A percentile compares a stretch with the other conserved stretches of the same genome.
Evolutionary conservation across 2,113 vertebrate species (phyloP).

Genomic region (Leptosomus discolor): DNA sequence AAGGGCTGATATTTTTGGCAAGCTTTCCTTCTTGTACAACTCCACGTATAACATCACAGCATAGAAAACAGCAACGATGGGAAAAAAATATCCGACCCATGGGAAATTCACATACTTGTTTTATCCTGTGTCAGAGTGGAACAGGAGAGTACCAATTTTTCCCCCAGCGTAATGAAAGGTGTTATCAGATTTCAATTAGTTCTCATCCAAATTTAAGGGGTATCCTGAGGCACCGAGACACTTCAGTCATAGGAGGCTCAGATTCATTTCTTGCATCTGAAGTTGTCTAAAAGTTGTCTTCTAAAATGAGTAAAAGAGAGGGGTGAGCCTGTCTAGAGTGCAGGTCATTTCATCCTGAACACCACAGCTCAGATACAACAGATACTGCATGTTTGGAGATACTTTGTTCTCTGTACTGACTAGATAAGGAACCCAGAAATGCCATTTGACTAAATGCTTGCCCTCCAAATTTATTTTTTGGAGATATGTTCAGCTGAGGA

Average conservation of each 20-base stretch:
- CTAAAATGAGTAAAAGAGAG: neutral
- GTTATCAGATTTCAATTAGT: neutral
- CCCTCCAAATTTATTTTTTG: neutral
- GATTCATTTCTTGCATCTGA: neutral
- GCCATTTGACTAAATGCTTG: neutral
- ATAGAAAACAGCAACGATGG: constrained; percentile 3
- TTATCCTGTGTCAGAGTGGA: neutral
- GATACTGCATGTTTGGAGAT: neutral
- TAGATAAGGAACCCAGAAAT: neutral
- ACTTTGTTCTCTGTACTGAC: neutral
- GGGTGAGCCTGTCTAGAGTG: neutral
- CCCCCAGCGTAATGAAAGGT: neutral
- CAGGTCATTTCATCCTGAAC: neutral
- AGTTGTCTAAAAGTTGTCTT: neutral
- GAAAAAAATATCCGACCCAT: neutral
- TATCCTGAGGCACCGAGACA: neutral
- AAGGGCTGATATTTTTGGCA: constrained; percentile 55
- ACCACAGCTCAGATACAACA: neutral
- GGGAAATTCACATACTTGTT: constrained; percentile 18
- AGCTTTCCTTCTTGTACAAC: neutral
- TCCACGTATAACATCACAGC: constrained; percentile 6
- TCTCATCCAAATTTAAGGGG: neutral
- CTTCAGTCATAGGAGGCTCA: neutral
- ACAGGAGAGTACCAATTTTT: neutral
- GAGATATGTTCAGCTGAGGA: neutral